Evolutionary conservation across 2,113 vertebrate genomes (phyloP).

Genomic region (Nematolebias whitei): DNA sequence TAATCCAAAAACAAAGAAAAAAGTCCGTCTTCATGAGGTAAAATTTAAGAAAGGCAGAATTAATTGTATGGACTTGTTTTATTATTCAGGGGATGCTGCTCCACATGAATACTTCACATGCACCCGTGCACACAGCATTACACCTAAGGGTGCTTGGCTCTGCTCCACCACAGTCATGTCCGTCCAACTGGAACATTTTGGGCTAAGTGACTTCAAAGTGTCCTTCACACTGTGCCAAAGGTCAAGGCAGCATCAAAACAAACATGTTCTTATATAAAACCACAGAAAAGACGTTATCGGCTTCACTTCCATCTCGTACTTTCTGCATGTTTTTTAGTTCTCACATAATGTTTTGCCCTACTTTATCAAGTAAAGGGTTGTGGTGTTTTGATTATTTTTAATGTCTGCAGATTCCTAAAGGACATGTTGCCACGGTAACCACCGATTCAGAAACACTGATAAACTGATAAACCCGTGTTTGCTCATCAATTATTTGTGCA

Average conservation of each 20-base stretch:
- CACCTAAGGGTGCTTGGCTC: constrained; percentile 10
- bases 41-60: background rate
- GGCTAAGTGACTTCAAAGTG: background rate
- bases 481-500: constrained; percentile 69
- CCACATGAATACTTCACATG: constrained; percentile 7
- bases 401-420: constrained; percentile 24
- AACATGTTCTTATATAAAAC: background rate
- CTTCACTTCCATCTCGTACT: background rate
- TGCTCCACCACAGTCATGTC: background rate
- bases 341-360: constrained; percentile 6
- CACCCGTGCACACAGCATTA: constrained; percentile 10
- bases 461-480: constrained; percentile 54
- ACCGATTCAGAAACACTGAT: constrained; percentile 49
- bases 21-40: background rate
- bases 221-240: background rate
- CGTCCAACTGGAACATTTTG: constrained; percentile 1
- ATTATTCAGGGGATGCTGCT: constrained; percentile 9
- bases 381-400: background rate
- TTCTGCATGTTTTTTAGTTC: constrained; percentile 16
- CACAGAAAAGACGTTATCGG: too few relatives aligned
- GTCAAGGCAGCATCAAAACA: background rate
- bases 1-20: too few relatives aligned
- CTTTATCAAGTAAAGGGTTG: constrained; percentile 3
- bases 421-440: constrained; percentile 37
- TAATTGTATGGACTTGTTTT: background rate